Base-by-base conservation (phyloP, 2,888 invertebrate species). In the Tanypteryx hageni region DNA sequence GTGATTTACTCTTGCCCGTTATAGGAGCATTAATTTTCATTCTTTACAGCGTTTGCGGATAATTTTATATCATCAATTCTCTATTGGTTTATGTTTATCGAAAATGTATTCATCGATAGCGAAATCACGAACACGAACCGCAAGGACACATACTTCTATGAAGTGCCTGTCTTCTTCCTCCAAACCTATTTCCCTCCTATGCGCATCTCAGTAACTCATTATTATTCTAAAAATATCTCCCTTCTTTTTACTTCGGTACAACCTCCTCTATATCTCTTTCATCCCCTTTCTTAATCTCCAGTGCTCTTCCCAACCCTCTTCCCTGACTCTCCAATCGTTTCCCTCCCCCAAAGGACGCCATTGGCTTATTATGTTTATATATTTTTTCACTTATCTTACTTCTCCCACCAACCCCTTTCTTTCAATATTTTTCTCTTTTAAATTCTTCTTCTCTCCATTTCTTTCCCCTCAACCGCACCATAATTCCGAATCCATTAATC, bases 401-500 rank as follows among this genome's bases (percentile, higher is more conserved):
- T 89, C 44, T 10, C 44, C 89, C 56, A 18, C 22, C 68, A 89
- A 89, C 89, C 89, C 89, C 89, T 89, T 89, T 44, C 44, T 44
- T 31, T 89, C 89, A 64, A 89, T 89, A 89, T 89, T 18, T 68
- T 89, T 83, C 83, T n/a, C 57, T 83, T 89, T 89, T 89, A 89
- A 89, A 89, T 64, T 44, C 89, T 59, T 44, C 22, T 31, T 59
- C 57, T 57, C n/a, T 44, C 57, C 57, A 57, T 61, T 86, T 64
- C 61, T 61, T 86, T 59, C 89, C 89, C 89, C 31, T 44, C 68
- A 44, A 68, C 61, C 64, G 89, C 68, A 64, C 89, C 64, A 61
- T 89, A 64, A 89, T 89, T 89, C 89, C 89, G 89, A 89, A 89
- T 89, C 89, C 89, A 89, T 89, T 89, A 89, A 89, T 89, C 89